Base-by-base conservation (phyloP, 2,113 vertebrate species). In the Pterocles burchelli region DNA sequence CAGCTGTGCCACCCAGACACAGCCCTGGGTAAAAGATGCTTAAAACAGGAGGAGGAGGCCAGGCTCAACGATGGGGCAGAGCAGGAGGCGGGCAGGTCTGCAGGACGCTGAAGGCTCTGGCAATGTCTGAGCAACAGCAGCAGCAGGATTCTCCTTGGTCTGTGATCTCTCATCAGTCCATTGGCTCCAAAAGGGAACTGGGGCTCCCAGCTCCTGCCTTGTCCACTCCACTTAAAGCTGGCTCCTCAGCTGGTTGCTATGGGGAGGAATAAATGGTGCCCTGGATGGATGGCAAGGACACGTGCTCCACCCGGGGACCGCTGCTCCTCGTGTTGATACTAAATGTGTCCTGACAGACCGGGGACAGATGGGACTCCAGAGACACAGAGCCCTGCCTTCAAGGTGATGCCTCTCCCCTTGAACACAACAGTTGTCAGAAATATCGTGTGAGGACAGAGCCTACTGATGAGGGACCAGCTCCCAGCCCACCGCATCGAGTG, bases 401-500 rank as follows among this genome's bases (percentile, higher is more conserved):
- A 95, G 75, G 88, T 83, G 93, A 86, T 63, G 14, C n/a, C 55
- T 82, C 73, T 86, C 41, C 75, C 92, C 90, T 88, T 90, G 59
- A 73, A 29, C 34, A 65, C 58, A 52, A 29, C 58, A 71, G 59
- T 15, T 49, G 43, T 75, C 55, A 38, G 65, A 48, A 89, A 73
- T 33, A 36, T 2, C 62, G 77, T 55, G 67, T 62, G 19, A 38
- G 26, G 58, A 54, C 57, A 7, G 55, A 49, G 18, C 34, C 33
- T 65, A 61, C 6, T 0, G 7, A 4, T 6, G 63, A 67, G 38
- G 33, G 18, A 55, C 11, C 34, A 26, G 19, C 4, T 85, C 72
- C 65, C 1, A 1, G 15, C 31, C 57, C 52, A 33, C 28, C 0
- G 0, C 74, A 33, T 22, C 0, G 0, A n/a, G 24, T 16, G 17